Evolutionary conservation across 2,113 vertebrate species (phyloP), one percentile per base, ranked within the genome.

Genomic region (Passer montanus): DNA sequence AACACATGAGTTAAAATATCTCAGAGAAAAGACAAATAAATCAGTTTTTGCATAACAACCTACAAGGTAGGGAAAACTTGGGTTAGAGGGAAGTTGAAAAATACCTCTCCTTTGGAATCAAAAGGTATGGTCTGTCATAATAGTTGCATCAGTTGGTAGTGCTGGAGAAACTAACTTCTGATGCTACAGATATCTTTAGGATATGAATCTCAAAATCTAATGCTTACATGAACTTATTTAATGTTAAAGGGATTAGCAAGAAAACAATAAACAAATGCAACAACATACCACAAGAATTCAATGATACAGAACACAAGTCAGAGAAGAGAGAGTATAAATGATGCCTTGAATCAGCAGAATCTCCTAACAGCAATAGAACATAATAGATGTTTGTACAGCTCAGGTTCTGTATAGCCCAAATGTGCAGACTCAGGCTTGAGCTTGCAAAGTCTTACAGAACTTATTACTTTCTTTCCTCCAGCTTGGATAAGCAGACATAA

Each of bases 31-130:
- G 12, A 64, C 55, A 83, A 87, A 44, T 28, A 74, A 87, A 44
- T n/a, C 11, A 53, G 31, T 15, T n/a, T 83, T 69, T 69, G 23
- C 3, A 1, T 49, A 79, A 33, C 20, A 78, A 69, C 0, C 0
- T 37, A 28, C 27, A 64, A 74, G 6, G 11, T 2, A 64, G 11
- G 37, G 27, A 59, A 90, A 78, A 64, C 7, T 66, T 50, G 41
- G 41, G 21, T 58, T 33, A 85, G 47, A 81, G 20, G 15, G 58
- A 81, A 91, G 49, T 10, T 60, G 50, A 86, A 55, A 31, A 59
- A 37, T 46, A 26, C 7, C 33, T 63, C 49, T 7, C 39, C 24
- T 82, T 46, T 59, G 44, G 22, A 89, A 76, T 79, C 33, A 33
- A 47, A 66, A 83, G 30, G 23, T 30, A 30, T 13, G 6, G 49